Conservation (phyloP, 2,797 vertebrate genomes). For the Anabas testudineus region DNA sequence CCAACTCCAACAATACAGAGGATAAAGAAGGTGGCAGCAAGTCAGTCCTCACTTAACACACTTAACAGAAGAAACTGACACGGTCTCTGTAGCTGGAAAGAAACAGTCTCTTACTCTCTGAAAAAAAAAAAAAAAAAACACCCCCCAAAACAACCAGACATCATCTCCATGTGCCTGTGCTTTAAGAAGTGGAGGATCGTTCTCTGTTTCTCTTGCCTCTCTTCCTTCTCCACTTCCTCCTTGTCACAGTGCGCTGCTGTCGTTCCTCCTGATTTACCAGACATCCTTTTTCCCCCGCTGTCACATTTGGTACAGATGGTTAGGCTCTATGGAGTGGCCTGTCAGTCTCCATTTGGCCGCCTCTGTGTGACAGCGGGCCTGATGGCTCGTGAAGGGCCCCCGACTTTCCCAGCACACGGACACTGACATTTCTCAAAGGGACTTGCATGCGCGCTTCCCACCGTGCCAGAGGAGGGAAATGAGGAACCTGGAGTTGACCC, state of each 20-base stretch:
- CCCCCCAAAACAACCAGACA: no score
- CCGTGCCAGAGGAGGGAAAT: constrained; percentile 78
- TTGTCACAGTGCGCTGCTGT: constrained; percentile 67
- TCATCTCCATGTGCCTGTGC: constrained; percentile 39
- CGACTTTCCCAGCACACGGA: constrained; percentile 84
- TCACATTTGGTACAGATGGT: constrained; percentile 93
- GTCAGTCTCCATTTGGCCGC: constrained; percentile 89
- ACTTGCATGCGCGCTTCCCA: constrained; percentile 79
- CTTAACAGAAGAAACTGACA: constrained; percentile 51
- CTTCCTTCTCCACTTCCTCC: constrained; percentile 61
- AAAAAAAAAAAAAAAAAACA: no score
- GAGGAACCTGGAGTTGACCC: constrained; percentile 81
- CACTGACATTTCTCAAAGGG: constrained; percentile 90
- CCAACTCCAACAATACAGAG: constrained; percentile 3
- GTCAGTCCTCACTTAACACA: constrained; percentile 26
- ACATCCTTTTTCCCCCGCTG: constrained; percentile 85
- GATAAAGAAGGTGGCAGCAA: constrained; percentile 14
- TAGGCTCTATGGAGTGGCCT: constrained; percentile 88
- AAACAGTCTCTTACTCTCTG: constrained; percentile 25
- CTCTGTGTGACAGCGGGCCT: constrained; percentile 85
- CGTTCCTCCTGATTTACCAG: constrained; percentile 79
- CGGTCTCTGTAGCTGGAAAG: constrained; percentile 18
- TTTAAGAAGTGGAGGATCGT: constrained; percentile 48
- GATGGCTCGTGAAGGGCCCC: constrained; percentile 88
- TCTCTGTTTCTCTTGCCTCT: constrained; percentile 36